Conservation (phyloP, 2,113 vertebrate genomes). For the Xiphorhynchus elegans region DNA sequence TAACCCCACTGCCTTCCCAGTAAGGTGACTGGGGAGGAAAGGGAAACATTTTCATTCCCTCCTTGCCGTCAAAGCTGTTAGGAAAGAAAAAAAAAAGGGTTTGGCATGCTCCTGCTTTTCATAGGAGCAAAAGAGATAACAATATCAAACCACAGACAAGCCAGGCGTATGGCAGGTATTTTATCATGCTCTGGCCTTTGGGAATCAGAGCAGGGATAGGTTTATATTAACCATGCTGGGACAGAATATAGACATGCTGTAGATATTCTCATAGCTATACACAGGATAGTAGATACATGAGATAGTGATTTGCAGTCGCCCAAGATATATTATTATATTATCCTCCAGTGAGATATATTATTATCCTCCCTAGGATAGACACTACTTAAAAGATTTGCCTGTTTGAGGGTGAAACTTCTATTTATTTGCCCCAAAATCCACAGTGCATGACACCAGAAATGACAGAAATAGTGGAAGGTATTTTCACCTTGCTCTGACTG, state of each 20-base stretch:
- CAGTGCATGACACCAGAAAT: background rate
- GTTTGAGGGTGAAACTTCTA: background rate
- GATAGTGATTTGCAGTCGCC: background rate
- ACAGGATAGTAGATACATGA: background rate
- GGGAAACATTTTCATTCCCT: background rate
- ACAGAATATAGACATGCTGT: background rate
- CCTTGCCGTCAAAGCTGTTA: background rate
- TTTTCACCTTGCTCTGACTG: fast-evolving
- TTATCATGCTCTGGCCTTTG: background rate
- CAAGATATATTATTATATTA: background rate
- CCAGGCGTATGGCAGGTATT: background rate
- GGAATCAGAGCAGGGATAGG: background rate
- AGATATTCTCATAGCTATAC: background rate
- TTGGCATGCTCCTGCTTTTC: background rate
- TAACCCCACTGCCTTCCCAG: background rate
- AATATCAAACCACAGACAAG: background rate
- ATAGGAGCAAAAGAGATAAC: background rate
- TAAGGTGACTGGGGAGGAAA: background rate
- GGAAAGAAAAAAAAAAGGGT: background rate
- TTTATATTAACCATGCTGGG: background rate
- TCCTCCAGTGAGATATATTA: background rate
- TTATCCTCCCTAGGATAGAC: background rate
- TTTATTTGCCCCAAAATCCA: background rate
- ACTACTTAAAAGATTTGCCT: background rate
- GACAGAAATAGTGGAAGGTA: fast-evolving